Evolutionary conservation across 2,888 invertebrate genomes (phyloP).

Genomic region (Leptopilina syphax): DNA sequence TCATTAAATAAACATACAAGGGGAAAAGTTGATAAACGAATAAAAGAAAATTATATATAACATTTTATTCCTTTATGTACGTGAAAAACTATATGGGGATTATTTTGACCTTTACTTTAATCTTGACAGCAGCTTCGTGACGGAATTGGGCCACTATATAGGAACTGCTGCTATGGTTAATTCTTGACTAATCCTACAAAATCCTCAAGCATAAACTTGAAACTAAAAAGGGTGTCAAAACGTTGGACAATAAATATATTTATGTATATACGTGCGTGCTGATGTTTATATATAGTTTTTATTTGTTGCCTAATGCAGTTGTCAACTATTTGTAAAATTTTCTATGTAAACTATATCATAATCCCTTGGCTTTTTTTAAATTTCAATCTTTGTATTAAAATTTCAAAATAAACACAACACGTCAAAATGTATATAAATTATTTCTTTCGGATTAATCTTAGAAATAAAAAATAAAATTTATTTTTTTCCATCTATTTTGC

Average conservation of each 20-base stretch:
- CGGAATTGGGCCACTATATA: neutral
- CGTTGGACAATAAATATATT: neutral
- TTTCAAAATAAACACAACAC: neutral
- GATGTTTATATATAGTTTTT: neutral
- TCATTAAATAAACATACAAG: too few relatives aligned
- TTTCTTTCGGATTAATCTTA: too few relatives aligned
- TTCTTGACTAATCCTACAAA: conserved; percentile 11
- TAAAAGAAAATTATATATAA: too few relatives aligned
- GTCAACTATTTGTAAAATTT: conserved; percentile 10
- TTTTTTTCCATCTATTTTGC: too few relatives aligned
- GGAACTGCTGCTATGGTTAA: neutral
- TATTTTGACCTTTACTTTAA: conserved; percentile 13
- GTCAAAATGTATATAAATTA: too few relatives aligned
- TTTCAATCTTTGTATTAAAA: neutral
- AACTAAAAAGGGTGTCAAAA: conserved; percentile 15
- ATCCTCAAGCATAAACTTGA: conserved; percentile 11
- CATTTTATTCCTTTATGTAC: neutral
- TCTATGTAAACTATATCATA: neutral
- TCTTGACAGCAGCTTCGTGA: conserved; percentile 15
- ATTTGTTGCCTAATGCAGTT: conserved; percentile 11
- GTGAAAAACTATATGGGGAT: conserved; percentile 1
- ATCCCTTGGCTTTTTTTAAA: neutral
- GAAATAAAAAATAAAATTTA: too few relatives aligned
- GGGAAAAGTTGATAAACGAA: too few relatives aligned
- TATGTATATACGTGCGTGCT: too few relatives aligned